These are phyloP conservation scores for Botia almorhae DNA, from an alignment of 2,797 vertebrate species.

Conservation along the genomic window DNA sequence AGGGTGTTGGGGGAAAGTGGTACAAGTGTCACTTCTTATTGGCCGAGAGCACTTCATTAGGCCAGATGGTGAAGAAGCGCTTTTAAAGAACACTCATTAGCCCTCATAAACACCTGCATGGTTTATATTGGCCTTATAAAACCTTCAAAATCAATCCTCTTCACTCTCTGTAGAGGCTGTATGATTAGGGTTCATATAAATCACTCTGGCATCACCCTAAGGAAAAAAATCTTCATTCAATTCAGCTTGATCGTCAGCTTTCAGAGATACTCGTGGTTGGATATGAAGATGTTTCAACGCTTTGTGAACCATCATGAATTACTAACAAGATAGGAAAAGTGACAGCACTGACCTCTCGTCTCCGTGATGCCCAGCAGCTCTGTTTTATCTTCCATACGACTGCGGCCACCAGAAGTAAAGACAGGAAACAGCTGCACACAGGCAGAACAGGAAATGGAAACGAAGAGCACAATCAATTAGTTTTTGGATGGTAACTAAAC, in stretches of 20 bases:
- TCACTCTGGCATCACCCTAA: not conserved
- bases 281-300: no score
- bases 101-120: conserved; percentile 40
- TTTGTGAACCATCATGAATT: not conserved
- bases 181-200: conserved; percentile 2
- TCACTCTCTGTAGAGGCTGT: not conserved
- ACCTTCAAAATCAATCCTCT: conserved; percentile 40
- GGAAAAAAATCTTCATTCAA: not conserved
- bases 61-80: conserved; percentile 39
- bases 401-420: conserved; percentile 94
- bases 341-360: conserved; percentile 87
- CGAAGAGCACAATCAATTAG: not conserved
- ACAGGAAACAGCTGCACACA: conserved; percentile 92
- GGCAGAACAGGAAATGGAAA: conserved; percentile 16
- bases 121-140: conserved; percentile 33
- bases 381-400: conserved; percentile 99
- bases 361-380: conserved; percentile 96
- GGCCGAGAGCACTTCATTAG: conserved; percentile 60
- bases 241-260: not conserved
- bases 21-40: conserved; percentile 26
- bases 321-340: not conserved
- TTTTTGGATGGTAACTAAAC: not conserved
- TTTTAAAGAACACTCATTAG: conserved; percentile 54
- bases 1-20: not conserved
- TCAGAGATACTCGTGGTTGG: not conserved